phyloP scores from a whole-genome alignment of 2,113 vertebrate species.

The Oreocharis arfaki region DNA sequence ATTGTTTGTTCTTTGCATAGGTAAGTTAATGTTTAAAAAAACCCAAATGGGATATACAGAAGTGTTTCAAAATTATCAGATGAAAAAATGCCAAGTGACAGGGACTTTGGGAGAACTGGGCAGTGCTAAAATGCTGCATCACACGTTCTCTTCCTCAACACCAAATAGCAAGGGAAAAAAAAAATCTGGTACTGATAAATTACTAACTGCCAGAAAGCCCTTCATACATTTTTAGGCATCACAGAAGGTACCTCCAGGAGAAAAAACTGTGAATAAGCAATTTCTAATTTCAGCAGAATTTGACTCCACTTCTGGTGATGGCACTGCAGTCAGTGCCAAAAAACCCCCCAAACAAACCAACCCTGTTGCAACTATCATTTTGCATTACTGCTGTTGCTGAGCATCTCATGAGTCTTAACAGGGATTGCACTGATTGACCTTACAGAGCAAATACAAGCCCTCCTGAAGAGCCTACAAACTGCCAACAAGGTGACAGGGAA shows the following conservation, averaged over 20 bases:
- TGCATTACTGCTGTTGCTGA: background rate
- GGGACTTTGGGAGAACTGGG: background rate
- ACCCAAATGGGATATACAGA: background rate
- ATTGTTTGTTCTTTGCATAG: background rate
- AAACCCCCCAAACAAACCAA: background rate
- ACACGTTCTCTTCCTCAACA: rapidly evolving
- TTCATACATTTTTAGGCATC: background rate
- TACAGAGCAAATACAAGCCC: background rate
- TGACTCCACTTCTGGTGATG: background rate
- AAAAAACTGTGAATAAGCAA: background rate
- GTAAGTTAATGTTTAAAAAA: background rate
- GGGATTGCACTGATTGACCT: background rate
- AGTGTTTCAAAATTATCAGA: background rate
- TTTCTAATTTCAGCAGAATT: background rate
- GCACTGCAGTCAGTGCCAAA: background rate
- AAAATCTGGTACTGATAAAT: background rate
- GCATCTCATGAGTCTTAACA: background rate
- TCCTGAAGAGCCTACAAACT: background rate
- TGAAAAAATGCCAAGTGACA: background rate
- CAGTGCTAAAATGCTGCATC: background rate
- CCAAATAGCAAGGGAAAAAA: background rate
- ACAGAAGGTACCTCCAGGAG: background rate
- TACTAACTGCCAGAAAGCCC: background rate
- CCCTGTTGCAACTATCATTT: background rate
- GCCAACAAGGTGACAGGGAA: background rate